Evolutionary conservation across 2,113 vertebrate species (phyloP), one percentile per base, ranked within the genome.

Genomic region (zebrafish (Danio rerio)): DNA sequence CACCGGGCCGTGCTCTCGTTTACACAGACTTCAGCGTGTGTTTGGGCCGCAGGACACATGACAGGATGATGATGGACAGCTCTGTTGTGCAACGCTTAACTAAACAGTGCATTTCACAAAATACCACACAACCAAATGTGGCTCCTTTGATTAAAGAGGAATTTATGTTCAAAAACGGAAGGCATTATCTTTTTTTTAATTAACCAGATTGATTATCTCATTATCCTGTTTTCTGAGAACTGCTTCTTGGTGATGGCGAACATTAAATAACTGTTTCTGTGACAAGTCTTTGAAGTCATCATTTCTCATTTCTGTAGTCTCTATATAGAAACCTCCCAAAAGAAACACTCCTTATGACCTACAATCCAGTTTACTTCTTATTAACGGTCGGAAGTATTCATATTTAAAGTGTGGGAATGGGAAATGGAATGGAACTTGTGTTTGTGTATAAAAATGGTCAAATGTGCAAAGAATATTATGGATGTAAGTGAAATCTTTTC

Each of bases 51-150:
- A 66, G 56, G 59, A 63, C 31, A 56, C 61, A 55, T 16, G 50
- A 49, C 62, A 45, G 72, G 5, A 2, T 16, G 16, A 15, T 79
- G 77, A 79, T 68, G 16, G 61, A 79, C 77, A 55, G 10, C 75
- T 66, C 61, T 65, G 61, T 79, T 52, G 77, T 79, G 77, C 31
- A 66, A 13, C 7, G 62, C 47, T 79, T 66, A 79, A 79, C 61
- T 79, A 79, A 79, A 55, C 77, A 79, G 61, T 53, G 47, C 8
- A 78, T 31, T 52, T 78, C 15, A 18, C 9, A 43, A 43, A 74
- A 58, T 43, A 71, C 47, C 74, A 61, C 58, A 31, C 42, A 18
- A 49, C 31, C 15, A 61, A 53, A 43, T 53, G 47, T 12, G 5
- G 58, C 9, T 4, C 4, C 20, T 78, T 55, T 78, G 47, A 78